Percentiles rank a stretch among this genome's conserved stretches.
Conservation (phyloP, 2,888 invertebrate genomes). For the Mechanitis mazaeus region DNA sequence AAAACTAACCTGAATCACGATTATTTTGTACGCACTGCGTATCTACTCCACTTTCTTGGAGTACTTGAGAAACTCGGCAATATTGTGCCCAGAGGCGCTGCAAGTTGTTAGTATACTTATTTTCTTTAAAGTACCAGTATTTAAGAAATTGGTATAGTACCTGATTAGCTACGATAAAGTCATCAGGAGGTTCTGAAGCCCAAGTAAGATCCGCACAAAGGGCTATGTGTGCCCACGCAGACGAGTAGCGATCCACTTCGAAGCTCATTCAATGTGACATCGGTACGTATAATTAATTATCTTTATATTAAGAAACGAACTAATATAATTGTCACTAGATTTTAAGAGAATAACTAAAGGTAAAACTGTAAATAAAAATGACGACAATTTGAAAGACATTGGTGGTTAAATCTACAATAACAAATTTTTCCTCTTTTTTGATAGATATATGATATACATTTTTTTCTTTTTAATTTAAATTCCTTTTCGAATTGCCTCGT, state of each 20-base stretch:
- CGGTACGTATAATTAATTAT: constrained; percentile 65
- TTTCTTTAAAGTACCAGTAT: background rate
- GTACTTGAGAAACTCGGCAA: constrained; percentile 63
- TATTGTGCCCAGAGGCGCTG: constrained; percentile 72
- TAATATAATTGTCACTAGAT: constrained; percentile 69
- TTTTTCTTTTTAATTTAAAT: constrained; percentile 67
- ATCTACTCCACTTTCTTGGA: constrained; percentile 57
- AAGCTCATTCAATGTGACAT: constrained; percentile 76
- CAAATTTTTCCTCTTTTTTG: constrained; percentile 73
- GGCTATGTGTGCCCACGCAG: constrained; percentile 73
- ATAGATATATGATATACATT: constrained; percentile 62
- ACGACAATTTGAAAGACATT: constrained; percentile 74
- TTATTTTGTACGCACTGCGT: constrained; percentile 49
- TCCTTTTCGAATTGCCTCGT: constrained; percentile 62
- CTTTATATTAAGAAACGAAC: constrained; percentile 61
- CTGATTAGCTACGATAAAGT: constrained; percentile 71
- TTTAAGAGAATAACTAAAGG: constrained; percentile 64
- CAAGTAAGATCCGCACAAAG: constrained; percentile 74
- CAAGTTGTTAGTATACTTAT: constrained; percentile 30
- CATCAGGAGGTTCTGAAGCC: constrained; percentile 69
- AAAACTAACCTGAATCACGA: constrained; percentile 52
- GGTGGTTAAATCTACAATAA: constrained; percentile 71
- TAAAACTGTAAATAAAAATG: constrained; percentile 72
- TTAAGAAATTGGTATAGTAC: constrained; percentile 35
- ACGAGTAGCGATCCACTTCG: constrained; percentile 69